Evolutionary conservation across 2,113 vertebrate genomes (phyloP).

Genomic region (Oxygymnocypris stewartii): DNA sequence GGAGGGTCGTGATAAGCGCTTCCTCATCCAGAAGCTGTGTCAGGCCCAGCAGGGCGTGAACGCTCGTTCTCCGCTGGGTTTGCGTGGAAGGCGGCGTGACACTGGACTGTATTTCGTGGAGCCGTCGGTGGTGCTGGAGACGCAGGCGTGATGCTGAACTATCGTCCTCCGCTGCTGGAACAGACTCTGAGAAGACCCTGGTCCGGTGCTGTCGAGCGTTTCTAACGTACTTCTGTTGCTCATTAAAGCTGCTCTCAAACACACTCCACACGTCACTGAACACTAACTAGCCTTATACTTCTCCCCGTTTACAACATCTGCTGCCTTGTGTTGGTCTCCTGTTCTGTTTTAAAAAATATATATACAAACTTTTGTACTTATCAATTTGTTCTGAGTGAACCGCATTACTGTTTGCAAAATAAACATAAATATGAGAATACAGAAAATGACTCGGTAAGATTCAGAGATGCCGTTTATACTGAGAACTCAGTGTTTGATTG

Average conservation of each 20-base stretch:
- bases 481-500: neutral
- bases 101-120: neutral
- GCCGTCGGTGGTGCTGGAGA: neutral
- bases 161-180: too few species aligned
- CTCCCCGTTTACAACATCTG: neutral
- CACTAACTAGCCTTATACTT: neutral
- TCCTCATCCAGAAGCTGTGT: slow-evolving; percentile 84
- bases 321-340: neutral
- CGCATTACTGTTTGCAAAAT: neutral
- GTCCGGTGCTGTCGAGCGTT: too few species aligned
- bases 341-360: neutral
- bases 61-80: neutral
- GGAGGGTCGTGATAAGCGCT: slow-evolving; percentile 87
- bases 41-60: slow-evolving; percentile 78
- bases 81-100: neutral
- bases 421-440: neutral
- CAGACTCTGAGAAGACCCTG: too few species aligned
- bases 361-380: neutral
- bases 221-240: neutral
- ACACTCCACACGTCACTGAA: neutral
- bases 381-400: neutral
- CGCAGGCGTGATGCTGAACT: neutral
- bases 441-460: too few species aligned
- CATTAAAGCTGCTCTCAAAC: neutral
- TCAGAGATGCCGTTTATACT: neutral